Base-by-base conservation (phyloP, 2,888 invertebrate genomes). In the Oxytorus armatus region DNA sequence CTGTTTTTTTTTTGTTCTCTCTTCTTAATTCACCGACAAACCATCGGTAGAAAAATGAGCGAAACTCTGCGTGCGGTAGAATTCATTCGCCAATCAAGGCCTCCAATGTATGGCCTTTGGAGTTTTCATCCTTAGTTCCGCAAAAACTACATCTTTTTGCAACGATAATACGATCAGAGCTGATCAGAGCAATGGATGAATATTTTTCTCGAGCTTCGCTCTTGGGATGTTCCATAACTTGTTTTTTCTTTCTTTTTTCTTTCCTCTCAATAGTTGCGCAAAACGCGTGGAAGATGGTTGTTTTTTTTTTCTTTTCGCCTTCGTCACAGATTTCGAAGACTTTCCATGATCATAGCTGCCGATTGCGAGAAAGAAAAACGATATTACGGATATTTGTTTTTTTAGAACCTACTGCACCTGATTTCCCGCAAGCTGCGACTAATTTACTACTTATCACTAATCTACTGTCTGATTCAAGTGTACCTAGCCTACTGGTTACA, bases 401-500 rank as follows among this genome's bases (percentile, higher is more conserved):
- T 21, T 21, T 21, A 0, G 21, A 11, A 21, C 10, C 21, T 21
- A 51, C 21, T 21, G 1, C 18, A 21, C 51, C 14, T 51, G 3
- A 21, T 8, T 10, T n/a, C 18, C 8, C 21, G 23, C 8, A 11
- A 18, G 21, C 18, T 51, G 18, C 21, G n/a, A 51, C 51, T 18
- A 51, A 8, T 21, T 10, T 51, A 21, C 18, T 39, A 10, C n/a
- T 36, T 18, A 10, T 18, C 21, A 39, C 68, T 49, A 59, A 16
- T 68, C 57, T 51, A 68, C 49, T 47, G 39, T 59, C 59, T 23
- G 68, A 68, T 51, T 16, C 29, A 59, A 68, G 75, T 68, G 29
- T 68, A 51, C 75, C 36, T 75, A 59, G 49, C 66, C 57, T 68
- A 66, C 68, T 68, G 59, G 51, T n/a, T n/a, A n/a, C n/a, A n/a